A percentile compares a stretch with the other conserved stretches of the same genome.
Conservation (phyloP, 2,113 vertebrate genomes). For the Oceanodroma tethys region DNA sequence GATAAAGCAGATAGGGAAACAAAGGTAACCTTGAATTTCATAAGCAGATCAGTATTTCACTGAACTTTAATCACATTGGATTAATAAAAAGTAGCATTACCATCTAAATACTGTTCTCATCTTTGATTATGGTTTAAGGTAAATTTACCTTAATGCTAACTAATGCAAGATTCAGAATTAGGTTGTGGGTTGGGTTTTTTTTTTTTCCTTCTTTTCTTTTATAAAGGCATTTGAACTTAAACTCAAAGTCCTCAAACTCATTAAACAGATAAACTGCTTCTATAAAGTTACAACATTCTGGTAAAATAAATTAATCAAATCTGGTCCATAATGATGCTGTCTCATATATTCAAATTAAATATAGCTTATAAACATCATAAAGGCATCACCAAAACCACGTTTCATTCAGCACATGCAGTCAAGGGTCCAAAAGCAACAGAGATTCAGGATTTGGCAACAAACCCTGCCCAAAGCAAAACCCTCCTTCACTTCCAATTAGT, state of each 20-base stretch:
- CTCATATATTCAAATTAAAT: background rate
- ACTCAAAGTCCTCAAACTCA: background rate
- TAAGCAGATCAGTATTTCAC: background rate
- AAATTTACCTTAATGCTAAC: background rate
- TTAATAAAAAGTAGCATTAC: background rate
- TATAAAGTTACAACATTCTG: background rate
- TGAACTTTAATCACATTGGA: background rate
- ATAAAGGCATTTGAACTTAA: background rate
- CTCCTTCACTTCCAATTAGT: background rate
- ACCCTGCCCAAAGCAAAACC: background rate
- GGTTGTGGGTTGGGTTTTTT: background rate
- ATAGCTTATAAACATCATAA: background rate
- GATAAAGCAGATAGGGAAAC: conserved; percentile 4
- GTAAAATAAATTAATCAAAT: background rate
- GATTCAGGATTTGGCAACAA: background rate
- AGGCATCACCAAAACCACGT: background rate
- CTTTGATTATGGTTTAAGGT: background rate
- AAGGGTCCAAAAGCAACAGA: background rate
- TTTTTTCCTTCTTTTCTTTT: background rate
- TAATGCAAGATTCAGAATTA: background rate
- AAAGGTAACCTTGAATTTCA: background rate
- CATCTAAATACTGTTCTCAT: background rate
- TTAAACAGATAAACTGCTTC: background rate
- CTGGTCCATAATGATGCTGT: background rate
- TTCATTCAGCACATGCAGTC: background rate